Evolutionary conservation across 2,113 vertebrate genomes (phyloP).

Genomic region (Pithys albifrons): DNA sequence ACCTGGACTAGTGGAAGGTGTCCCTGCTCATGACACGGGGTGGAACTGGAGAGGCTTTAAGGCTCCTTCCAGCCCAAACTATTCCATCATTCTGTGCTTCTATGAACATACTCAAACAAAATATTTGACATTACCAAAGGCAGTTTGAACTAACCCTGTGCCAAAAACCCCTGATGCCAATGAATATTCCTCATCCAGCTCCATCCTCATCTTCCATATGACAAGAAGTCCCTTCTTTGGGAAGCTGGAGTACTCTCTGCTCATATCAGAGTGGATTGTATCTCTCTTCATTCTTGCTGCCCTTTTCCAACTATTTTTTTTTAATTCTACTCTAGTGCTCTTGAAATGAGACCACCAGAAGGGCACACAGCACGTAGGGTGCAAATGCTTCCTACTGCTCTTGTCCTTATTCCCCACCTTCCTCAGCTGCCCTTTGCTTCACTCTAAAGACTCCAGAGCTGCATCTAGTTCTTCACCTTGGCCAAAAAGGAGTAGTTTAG

Average conservation of each 20-base stretch:
- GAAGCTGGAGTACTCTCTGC: neutral
- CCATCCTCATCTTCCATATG: neutral
- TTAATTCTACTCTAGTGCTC: neutral
- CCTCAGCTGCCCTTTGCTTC: neutral
- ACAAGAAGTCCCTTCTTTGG: neutral
- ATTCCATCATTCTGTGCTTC: neutral
- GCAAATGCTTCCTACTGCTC: neutral
- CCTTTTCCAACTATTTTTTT: neutral
- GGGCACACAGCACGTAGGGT: neutral
- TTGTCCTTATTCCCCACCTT: neutral
- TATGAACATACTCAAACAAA: neutral
- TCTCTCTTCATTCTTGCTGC: neutral
- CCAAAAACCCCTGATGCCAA: neutral
- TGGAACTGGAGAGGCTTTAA: accelerated
- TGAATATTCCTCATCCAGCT: neutral
- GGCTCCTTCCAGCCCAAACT: neutral
- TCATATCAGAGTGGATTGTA: neutral
- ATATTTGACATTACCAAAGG: neutral
- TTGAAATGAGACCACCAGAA: neutral
- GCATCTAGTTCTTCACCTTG: neutral
- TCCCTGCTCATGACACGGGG: neutral
- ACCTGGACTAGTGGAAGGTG: neutral
- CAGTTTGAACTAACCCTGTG: neutral
- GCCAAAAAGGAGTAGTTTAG: neutral
- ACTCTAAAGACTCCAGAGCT: neutral